Evolutionary conservation across 2,888 invertebrate species (phyloP).

Genomic region (Linnaemya vulpina): DNA sequence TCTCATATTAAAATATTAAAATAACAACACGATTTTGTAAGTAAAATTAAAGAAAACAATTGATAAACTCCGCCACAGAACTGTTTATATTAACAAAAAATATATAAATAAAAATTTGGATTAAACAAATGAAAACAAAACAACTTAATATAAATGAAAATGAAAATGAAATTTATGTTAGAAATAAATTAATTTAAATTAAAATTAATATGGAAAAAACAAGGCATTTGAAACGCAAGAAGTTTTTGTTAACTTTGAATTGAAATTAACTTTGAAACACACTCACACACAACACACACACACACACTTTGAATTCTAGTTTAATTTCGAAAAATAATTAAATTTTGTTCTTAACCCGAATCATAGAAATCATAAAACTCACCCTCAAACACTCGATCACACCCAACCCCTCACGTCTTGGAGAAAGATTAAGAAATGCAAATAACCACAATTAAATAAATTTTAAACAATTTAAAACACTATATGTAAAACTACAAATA

Average conservation of each 20-base stretch:
- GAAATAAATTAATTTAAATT: constrained; percentile 6
- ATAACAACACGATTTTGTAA: constrained; percentile 55
- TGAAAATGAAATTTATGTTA: constrained; percentile 37
- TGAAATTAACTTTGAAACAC: neutral
- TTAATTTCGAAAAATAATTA: constrained; percentile 30
- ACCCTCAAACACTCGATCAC: constrained; percentile 11
- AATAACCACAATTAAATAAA: constrained; percentile 58
- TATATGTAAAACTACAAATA: constrained; percentile 48
- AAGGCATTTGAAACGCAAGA: constrained; percentile 6
- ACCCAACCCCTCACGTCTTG: constrained; percentile 33
- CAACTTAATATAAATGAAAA: constrained; percentile 13
- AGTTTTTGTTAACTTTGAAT: constrained; percentile 21
- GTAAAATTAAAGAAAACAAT: constrained; percentile 34
- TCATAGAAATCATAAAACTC: constrained; percentile 12
- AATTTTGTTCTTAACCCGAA: constrained; percentile 43
- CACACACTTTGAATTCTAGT: neutral
- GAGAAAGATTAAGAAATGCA: constrained; percentile 43
- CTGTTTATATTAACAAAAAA: constrained; percentile 27
- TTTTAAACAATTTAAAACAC: constrained; percentile 43
- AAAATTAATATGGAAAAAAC: constrained; percentile 8
- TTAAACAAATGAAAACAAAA: constrained; percentile 6
- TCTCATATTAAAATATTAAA: constrained; percentile 52
- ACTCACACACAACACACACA: too few species aligned
- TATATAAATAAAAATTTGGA: constrained; percentile 16
- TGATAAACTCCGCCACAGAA: constrained; percentile 20